phyloP scores from a whole-genome alignment of 2,888 invertebrate genomes.

The Sepiola atlantica region DNA sequence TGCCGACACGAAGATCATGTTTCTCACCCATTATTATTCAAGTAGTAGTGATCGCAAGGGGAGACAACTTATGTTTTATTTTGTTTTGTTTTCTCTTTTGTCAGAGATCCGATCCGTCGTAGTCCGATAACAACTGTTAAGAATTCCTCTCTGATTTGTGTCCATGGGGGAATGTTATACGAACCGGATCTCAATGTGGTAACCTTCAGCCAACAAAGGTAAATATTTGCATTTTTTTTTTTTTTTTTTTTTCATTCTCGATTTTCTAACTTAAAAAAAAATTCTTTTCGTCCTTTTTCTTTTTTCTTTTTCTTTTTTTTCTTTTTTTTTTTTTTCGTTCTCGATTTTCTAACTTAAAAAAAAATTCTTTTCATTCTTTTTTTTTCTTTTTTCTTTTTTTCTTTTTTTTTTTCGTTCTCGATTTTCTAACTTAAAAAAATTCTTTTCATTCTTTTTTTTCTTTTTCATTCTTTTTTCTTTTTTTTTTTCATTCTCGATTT shows the following conservation, averaged over 20 bases:
- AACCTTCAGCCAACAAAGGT: slow-evolving; percentile 46
- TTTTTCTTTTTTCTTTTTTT: too few species aligned
- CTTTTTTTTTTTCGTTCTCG: not conserved
- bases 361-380: too few species aligned
- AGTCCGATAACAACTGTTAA: slow-evolving; percentile 60
- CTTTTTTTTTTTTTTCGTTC: not conserved
- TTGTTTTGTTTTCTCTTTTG: not conserved
- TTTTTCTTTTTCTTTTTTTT: too few species aligned
- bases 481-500: not conserved
- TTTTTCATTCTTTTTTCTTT: too few species aligned
- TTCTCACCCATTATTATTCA: not conserved
- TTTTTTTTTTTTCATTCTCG: not conserved
- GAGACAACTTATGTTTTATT: not conserved
- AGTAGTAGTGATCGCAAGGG: not conserved
- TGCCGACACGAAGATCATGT: too few species aligned
- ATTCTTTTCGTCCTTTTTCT: too few species aligned
- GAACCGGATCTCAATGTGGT: slow-evolving; percentile 58
- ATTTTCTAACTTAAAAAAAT: not conserved
- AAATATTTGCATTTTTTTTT: not conserved
- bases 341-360: not conserved
- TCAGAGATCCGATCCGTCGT: slow-evolving; percentile 65
- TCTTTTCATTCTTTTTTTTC: too few species aligned
- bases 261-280: not conserved
- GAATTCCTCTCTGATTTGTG: slow-evolving; percentile 68
- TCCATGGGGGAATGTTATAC: slow-evolving; percentile 68